Evolutionary conservation across 2,888 invertebrate species (phyloP).

Genomic region (Pogonocherus hispidulus): DNA sequence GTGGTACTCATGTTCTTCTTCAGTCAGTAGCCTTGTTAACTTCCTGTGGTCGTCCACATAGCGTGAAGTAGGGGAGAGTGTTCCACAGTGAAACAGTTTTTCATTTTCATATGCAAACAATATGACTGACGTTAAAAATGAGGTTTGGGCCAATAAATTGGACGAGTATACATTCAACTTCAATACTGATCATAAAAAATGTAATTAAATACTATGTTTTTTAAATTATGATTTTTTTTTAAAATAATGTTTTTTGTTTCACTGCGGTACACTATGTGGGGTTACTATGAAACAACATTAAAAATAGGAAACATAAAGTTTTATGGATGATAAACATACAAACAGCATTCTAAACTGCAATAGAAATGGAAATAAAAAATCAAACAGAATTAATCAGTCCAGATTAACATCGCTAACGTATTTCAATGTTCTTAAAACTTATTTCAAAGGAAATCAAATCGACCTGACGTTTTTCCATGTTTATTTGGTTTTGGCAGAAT

Average conservation of each 20-base stretch:
- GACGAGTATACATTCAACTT: background rate
- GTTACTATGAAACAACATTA: constrained; percentile 1
- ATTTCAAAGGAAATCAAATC: constrained; percentile 13
- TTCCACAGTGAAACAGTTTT: constrained; percentile 1
- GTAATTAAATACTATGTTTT: background rate
- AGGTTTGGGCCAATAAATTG: constrained; percentile 1
- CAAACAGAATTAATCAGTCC: background rate
- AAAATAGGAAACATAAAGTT: background rate
- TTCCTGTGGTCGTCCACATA: too few relatives aligned
- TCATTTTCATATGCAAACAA: constrained; percentile 5
- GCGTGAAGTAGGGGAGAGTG: background rate
- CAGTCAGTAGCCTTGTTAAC: too few relatives aligned
- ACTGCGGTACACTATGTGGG: background rate
- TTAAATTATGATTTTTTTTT: background rate
- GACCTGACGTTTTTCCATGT: constrained; percentile 15
- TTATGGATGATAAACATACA: background rate
- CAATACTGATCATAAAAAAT: background rate
- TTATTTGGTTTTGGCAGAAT: constrained; percentile 20
- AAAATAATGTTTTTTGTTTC: background rate
- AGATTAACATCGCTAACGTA: constrained; percentile 9
- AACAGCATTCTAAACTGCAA: background rate
- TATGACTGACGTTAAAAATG: background rate
- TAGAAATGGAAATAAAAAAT: background rate
- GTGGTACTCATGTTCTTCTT: too few relatives aligned
- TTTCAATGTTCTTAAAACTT: constrained; percentile 15